These are phyloP conservation scores for Sabatieria punctata DNA, from an alignment of 2,888 invertebrate genomes.

Conservation along the genomic window DNA sequence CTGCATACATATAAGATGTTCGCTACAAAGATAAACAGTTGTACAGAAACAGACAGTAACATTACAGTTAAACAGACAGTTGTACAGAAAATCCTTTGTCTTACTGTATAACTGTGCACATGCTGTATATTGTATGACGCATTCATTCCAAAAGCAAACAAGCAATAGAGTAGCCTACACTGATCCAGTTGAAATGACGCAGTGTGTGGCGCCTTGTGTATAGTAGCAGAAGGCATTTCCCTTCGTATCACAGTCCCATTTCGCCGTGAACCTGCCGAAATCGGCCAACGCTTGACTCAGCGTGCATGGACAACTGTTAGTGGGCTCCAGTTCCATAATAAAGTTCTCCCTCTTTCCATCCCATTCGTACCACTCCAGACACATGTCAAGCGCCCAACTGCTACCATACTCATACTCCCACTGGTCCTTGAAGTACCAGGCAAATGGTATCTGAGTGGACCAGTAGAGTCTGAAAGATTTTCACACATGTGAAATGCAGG, in stretches of 20 bases:
- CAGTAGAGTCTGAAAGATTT: constrained; percentile 48
- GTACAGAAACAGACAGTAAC: too few relatives aligned
- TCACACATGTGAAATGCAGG: constrained; percentile 33
- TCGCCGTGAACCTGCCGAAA: constrained; percentile 73
- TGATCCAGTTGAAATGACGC: constrained; percentile 72
- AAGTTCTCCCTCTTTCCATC: constrained; percentile 17
- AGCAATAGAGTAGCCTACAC: constrained; percentile 48
- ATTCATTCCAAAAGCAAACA: too few relatives aligned
- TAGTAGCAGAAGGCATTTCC: constrained; percentile 62
- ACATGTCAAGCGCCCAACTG: constrained; percentile 61
- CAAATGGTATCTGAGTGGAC: constrained; percentile 74
- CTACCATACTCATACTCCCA: constrained; percentile 60
- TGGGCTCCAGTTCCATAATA: constrained; percentile 19
- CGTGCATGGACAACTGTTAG: constrained; percentile 58
- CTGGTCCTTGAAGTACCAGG: constrained; percentile 73
- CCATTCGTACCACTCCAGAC: constrained; percentile 59
- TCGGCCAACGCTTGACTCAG: constrained; percentile 70
- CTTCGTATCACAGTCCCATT: constrained; percentile 70
- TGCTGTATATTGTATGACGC: too few relatives aligned
- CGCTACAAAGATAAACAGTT: too few relatives aligned
- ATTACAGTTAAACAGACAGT: too few relatives aligned
- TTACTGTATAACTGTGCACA: too few relatives aligned
- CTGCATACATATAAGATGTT: too few relatives aligned
- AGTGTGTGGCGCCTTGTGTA: constrained; percentile 71
- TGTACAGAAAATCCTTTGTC: too few relatives aligned